phyloP scores from a whole-genome alignment of 2,113 vertebrate genomes.

The Porphyrio hochstetteri region DNA sequence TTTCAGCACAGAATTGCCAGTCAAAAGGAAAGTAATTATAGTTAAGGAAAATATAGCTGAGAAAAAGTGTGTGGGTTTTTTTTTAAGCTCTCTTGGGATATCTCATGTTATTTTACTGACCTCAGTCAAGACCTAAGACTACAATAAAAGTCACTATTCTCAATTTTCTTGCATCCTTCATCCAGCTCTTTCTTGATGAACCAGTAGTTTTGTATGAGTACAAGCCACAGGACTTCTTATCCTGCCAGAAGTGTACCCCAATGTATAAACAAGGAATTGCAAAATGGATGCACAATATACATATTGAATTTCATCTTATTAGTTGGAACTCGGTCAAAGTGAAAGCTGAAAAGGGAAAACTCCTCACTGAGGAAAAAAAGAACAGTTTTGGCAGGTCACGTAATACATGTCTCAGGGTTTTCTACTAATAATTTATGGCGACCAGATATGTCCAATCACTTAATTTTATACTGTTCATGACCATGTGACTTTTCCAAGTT shows the following conservation, averaged over 20 bases:
- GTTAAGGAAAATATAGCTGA: background rate
- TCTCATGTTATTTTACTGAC: background rate
- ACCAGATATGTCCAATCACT: too few species aligned
- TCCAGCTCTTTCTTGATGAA: background rate
- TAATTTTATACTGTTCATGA: too few species aligned
- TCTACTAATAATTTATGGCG: background rate
- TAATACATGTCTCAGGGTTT: background rate
- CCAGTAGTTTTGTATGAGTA: background rate
- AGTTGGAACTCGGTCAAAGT: background rate
- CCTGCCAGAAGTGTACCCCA: background rate
- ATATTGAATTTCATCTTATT: background rate
- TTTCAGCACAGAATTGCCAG: background rate
- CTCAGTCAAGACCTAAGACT: background rate
- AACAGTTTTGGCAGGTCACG: background rate
- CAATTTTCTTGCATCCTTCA: background rate
- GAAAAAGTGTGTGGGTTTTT: background rate
- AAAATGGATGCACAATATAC: background rate
- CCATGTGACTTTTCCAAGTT: background rate
- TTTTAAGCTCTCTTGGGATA: background rate
- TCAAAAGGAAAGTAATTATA: background rate
- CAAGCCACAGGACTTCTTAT: background rate
- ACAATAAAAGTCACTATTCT: background rate
- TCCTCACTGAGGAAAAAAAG: background rate
- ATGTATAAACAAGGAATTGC: background rate
- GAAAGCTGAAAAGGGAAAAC: background rate